Conservation (phyloP, 2,113 vertebrate species). For the Mirounga angustirostris region DNA sequence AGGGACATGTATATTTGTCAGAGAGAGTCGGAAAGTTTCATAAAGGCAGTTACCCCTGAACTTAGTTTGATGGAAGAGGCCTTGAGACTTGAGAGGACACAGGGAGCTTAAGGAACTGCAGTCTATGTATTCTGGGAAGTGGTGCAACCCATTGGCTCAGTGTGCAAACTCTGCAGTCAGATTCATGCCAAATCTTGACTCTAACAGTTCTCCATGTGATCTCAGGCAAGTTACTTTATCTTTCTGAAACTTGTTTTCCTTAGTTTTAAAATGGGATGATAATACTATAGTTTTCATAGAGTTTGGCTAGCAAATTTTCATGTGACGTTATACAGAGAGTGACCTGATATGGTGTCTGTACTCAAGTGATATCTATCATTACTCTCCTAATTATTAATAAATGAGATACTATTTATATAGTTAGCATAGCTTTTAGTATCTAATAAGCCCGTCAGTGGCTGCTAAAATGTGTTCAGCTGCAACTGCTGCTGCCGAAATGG, state of each 20-base stretch:
- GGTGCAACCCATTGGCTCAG: not conserved
- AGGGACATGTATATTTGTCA: not conserved
- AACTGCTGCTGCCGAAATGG: not conserved
- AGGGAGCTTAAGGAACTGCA: not conserved
- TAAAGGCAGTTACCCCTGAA: not conserved
- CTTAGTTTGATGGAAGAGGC: not conserved
- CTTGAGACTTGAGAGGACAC: not conserved
- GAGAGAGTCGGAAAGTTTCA: not conserved
- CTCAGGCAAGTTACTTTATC: not conserved
- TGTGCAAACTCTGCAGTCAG: not conserved
- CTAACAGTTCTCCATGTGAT: not conserved
- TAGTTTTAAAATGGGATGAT: not conserved
- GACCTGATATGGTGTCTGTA: not conserved
- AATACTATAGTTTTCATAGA: not conserved
- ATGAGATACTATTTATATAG: not conserved
- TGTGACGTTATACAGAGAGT: not conserved
- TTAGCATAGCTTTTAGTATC: not conserved
- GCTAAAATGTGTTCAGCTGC: not conserved
- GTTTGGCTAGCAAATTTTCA: not conserved
- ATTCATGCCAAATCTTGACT: not conserved
- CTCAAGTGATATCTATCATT: not conserved
- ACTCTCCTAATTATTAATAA: slow-evolving; percentile 16
- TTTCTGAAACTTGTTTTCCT: not conserved
- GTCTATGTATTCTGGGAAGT: not conserved
- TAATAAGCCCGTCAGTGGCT: not conserved